phyloP scores from a whole-genome alignment of 2,888 invertebrate genomes.

The Drosophila affinis region DNA sequence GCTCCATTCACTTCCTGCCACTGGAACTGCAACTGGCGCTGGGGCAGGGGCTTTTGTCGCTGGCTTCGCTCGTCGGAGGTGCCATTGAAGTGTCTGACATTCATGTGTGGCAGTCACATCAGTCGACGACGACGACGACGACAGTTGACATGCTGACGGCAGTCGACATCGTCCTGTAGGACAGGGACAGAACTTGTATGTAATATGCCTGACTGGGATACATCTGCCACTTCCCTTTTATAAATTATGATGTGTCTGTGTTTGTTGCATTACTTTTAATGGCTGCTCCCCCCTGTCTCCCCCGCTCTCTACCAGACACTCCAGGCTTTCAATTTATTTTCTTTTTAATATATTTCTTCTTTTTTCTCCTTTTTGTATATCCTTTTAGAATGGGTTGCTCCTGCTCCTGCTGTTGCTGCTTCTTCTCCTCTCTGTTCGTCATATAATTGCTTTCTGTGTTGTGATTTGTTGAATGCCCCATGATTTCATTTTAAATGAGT shows the following conservation, averaged over 20 bases:
- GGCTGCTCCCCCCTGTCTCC: slow-evolving; percentile 39
- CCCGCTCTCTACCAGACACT: slow-evolving; percentile 14
- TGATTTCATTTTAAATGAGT: slow-evolving; percentile 79
- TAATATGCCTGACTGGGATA: slow-evolving; percentile 9
- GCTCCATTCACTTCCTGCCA: slow-evolving; percentile 66
- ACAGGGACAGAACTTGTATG: slow-evolving; percentile 24
- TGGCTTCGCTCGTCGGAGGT: slow-evolving; percentile 35
- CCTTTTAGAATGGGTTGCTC: not conserved
- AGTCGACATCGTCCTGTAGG: slow-evolving; percentile 53
- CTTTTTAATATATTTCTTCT: slow-evolving; percentile 54
- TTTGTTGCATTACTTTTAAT: slow-evolving; percentile 64
- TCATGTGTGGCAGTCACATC: slow-evolving; percentile 58
- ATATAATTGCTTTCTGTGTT: slow-evolving; percentile 62
- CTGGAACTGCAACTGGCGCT: slow-evolving; percentile 32
- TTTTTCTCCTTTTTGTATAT: slow-evolving; percentile 55
- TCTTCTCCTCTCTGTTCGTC: slow-evolving; percentile 30
- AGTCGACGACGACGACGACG: slow-evolving; percentile 48
- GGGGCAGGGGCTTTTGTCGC: slow-evolving; percentile 8
- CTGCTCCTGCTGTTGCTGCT: slow-evolving; percentile 16
- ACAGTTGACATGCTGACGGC: slow-evolving; percentile 72
- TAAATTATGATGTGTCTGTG: slow-evolving; percentile 58
- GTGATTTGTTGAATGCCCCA: slow-evolving; percentile 68
- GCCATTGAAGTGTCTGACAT: slow-evolving; percentile 71
- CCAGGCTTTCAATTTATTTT: slow-evolving; percentile 71
- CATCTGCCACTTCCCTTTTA: slow-evolving; percentile 40